Evolutionary conservation across 2,113 vertebrate species (phyloP), one percentile per base, ranked within the genome.

Genomic region (Lepus americanus): DNA sequence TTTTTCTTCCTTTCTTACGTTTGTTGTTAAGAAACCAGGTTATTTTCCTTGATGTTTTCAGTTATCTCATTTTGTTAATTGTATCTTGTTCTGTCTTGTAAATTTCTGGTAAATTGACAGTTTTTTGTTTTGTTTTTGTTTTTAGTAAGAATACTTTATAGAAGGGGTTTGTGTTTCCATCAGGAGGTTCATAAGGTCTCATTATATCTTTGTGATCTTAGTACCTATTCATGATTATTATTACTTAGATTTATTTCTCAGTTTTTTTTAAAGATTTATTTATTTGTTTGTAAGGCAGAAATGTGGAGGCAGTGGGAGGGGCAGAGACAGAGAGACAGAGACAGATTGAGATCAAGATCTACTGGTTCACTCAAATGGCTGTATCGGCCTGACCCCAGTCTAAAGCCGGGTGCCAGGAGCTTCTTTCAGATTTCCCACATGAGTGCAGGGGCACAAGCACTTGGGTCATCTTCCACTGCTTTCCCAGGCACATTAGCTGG

Each of bases 61-160:
- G 25, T 77, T 80, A 6, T 89, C 51, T 91, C 25, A 86, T 81
- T 95, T 89, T 96, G 36, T 76, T 83, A 55, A 95, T 92, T 90
- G 31, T 31, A 39, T 92, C n/a, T 76, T 49, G 72, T 87, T 89
- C 33, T 88, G 13, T 88, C 4, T 84, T 7, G 51, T 76, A 4
- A 78, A 85, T 92, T 90, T 94, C 27, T 13, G 93, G 1, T 90
- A 83, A 80, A 80, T 90, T 89, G 67, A 77, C 74, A 87, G 19
- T 29, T 92, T 89, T 19, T 33, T 44, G 44, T 77, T 84, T 33
- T 33, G 19, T 74, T 80, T n/a, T n/a, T 72, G 17, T 55, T 61
- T 55, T 81, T 53, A 3, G 6, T 27, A 59, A 49, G 66, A 84
- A 3, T 85, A 55, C 70, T 86, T 95, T 22, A 16, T 84, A 94